Conservation (phyloP, 2,113 vertebrate genomes). For the Trichomycterus rosablanca region DNA sequence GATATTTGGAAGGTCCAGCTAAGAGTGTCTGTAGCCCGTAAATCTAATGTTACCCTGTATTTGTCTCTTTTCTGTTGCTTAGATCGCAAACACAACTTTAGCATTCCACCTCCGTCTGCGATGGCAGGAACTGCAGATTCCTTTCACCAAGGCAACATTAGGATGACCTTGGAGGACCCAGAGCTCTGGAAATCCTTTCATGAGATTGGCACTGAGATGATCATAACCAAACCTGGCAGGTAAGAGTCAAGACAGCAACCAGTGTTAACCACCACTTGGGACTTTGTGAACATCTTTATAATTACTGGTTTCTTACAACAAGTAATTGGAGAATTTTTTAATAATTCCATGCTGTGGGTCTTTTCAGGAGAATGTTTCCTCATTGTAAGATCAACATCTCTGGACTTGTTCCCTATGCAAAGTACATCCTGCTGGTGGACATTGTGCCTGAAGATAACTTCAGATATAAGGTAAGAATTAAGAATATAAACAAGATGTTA, state of each 20-base stretch:
- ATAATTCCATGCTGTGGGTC: neutral
- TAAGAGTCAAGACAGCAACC: constrained; percentile 46
- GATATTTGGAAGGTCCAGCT: no score
- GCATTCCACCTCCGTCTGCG: constrained; percentile 56
- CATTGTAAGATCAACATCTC: constrained; percentile 83
- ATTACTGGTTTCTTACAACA: constrained; percentile 16
- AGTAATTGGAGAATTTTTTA: constrained; percentile 56
- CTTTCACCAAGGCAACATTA: constrained; percentile 73
- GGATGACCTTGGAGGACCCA: constrained; percentile 75
- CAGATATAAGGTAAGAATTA: constrained; percentile 80
- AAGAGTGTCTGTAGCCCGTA: neutral
- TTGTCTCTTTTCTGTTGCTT: neutral
- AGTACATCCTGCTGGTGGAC: constrained; percentile 86
- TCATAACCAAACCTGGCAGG: constrained; percentile 89
- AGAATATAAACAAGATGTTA: no score
- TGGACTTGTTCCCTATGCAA: constrained; percentile 80
- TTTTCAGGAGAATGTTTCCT: constrained; percentile 87
- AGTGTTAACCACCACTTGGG: no score
- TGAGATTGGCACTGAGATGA: constrained; percentile 86
- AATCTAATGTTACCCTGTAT: neutral
- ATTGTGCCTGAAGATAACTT: constrained; percentile 83
- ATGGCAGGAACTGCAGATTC: constrained; percentile 58
- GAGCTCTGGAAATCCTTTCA: constrained; percentile 82
- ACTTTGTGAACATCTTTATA: no score
- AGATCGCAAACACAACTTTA: constrained; percentile 74